Evolutionary conservation across 2,888 invertebrate genomes (phyloP).

Genomic region (Stegophylla sp.): DNA sequence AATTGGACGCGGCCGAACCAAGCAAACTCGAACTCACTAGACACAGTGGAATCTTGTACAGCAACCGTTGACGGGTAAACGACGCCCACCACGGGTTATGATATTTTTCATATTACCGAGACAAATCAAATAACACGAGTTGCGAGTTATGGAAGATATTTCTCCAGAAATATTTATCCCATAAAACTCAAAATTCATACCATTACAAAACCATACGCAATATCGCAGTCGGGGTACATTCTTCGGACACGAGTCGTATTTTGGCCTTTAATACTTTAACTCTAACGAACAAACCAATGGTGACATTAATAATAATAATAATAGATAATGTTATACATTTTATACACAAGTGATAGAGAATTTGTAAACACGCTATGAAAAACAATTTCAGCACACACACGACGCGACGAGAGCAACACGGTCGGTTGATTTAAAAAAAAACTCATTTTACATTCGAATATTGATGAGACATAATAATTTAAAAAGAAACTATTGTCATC

Average conservation of each 20-base stretch:
- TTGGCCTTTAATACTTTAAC: background rate
- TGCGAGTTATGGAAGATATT: too few species aligned
- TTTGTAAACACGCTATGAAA: conserved; percentile 15
- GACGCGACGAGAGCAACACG: background rate
- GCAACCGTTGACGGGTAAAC: background rate
- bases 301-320: too few species aligned
- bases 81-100: background rate
- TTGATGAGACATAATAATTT: conserved; percentile 17
- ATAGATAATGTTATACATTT: conserved; percentile 1
- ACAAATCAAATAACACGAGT: background rate
- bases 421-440: background rate
- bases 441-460: background rate
- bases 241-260: background rate
- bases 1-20: conserved; percentile 33
- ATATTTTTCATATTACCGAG: background rate
- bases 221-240: background rate
- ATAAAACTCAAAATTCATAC: too few species aligned
- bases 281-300: background rate
- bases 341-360: background rate
- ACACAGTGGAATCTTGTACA: conserved; percentile 36
- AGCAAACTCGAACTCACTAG: conserved; percentile 1
- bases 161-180: too few species aligned
- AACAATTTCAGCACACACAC: conserved; percentile 23
- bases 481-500: background rate
- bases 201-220: too few species aligned